Conservation (phyloP, 2,797 vertebrate species). For the Poeciliopsis gracilis region DNA sequence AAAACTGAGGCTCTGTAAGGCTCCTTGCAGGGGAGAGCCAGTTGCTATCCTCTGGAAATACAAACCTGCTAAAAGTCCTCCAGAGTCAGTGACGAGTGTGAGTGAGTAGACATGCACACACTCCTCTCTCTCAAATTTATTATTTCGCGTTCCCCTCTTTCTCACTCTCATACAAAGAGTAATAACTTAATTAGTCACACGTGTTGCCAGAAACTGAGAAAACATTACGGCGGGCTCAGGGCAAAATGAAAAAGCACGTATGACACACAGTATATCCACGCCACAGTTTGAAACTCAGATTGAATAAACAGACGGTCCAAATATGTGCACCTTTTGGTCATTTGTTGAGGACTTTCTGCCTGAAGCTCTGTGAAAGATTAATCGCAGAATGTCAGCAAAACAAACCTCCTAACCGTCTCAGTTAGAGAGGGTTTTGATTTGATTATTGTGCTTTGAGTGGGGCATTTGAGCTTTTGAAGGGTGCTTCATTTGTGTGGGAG, state of each 20-base stretch:
- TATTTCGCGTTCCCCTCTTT: constrained; percentile 8
- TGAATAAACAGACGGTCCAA: constrained; percentile 60
- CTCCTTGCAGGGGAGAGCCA: constrained; percentile 22
- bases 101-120: constrained; percentile 17
- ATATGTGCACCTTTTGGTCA: constrained; percentile 45
- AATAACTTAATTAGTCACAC: constrained; percentile 61
- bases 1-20: constrained; percentile 12
- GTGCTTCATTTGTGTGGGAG: constrained; percentile 46
- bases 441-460: constrained; percentile 64
- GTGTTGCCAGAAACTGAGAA: constrained; percentile 37
- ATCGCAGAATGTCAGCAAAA: constrained; percentile 66
- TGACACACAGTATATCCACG: constrained; percentile 45
- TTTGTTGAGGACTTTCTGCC: constrained; percentile 53
- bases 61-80: constrained; percentile 31
- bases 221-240: constrained; percentile 30
- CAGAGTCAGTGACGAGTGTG: constrained; percentile 36
- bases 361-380: constrained; percentile 55
- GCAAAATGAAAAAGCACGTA: constrained; percentile 28
- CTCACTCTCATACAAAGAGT: constrained; percentile 12
- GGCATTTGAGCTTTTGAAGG: constrained; percentile 27
- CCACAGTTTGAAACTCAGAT: constrained; percentile 48
- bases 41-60: constrained; percentile 24
- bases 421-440: constrained; percentile 44
- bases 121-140: not conserved
- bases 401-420: constrained; percentile 62